Base-by-base conservation (phyloP, 2,113 vertebrate species). In the Mesocricetus auratus region DNA sequence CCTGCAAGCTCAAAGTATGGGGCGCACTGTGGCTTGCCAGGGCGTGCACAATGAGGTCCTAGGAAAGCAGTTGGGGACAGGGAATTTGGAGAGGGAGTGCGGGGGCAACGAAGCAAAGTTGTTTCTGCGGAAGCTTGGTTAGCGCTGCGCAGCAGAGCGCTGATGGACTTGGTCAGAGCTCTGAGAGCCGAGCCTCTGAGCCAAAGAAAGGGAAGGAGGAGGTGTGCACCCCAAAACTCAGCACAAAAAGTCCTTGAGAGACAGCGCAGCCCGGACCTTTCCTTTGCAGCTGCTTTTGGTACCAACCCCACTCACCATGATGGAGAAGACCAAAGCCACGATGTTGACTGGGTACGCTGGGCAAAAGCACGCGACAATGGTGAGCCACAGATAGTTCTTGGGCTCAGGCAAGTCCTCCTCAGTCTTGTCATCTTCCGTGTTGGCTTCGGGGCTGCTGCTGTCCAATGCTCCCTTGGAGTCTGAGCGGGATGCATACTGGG, bases 291-390 rank as follows among this genome's bases (percentile, higher is more conserved):
- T 13, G 31, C 56, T 19, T n/a, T 39, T 7, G 69, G 58, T 50
- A 64, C 39, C 15, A 16, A 2, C 8, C 19, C 3, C 74, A 98
- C 99, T 99, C 97, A 99, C 99, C 99, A 99, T 98, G 94, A 99
- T 95, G 73, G 99, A 99, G 96, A 99, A 99, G 86, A 99, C 98
- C 96, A 99, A 98, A 31, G 98, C 99, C 96, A 99, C 99, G 73
- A 99, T 99, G 96, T 99, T 99, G 98, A 99, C 53, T 96, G 99
- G 99, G 98, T 99, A 99, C 19, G 99, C 98, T 3, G 99, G 99
- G 91, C 99, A 99, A 96, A 99, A 99, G 79, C 99, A 99, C 69
- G 99, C 89, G 97, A 99, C 96, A 96, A 99, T 99, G 98, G 99
- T 98, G 96, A 99, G 98, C 90, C 98, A 97, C 97, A 99, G 98